Percentiles rank a stretch among this genome's conserved stretches.
These are phyloP conservation scores for Phrynocephalus forsythii DNA, from an alignment of 2,797 vertebrate genomes.

Conservation along the genomic window DNA sequence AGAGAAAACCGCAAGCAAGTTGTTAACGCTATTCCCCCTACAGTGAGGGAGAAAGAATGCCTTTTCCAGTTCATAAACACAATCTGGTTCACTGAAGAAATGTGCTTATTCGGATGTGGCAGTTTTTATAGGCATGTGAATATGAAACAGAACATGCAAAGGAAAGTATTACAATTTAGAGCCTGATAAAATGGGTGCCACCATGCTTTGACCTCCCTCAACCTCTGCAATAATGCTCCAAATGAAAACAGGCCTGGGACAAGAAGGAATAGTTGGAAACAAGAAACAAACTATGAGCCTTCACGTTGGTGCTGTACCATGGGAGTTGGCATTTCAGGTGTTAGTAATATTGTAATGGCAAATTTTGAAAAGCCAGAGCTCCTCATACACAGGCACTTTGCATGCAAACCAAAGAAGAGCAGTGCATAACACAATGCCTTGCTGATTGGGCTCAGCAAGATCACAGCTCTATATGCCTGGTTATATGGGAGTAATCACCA, in stretches of 20 bases:
- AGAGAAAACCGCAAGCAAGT: constrained; percentile 57
- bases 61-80: constrained; percentile 59
- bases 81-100: constrained; percentile 48
- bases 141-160: constrained; percentile 63
- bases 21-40: constrained; percentile 42
- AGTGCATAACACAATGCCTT: not conserved
- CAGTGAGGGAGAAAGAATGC: constrained; percentile 41
- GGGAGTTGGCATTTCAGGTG: not conserved
- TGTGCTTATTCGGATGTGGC: constrained; percentile 43
- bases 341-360: not conserved
- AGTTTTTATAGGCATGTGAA: constrained; percentile 55
- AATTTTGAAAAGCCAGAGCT: constrained; percentile 5
- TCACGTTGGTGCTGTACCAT: constrained; percentile 6
- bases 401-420: not conserved
- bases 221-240: constrained; percentile 18
- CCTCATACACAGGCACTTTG: not conserved
- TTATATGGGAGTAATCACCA: not conserved
- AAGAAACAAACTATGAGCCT: constrained; percentile 1
- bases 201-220: constrained; percentile 35
- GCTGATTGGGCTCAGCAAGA: not conserved
- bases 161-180: constrained; percentile 58
- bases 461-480: not conserved
- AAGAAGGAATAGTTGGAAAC: not conserved
- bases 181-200: constrained; percentile 42
- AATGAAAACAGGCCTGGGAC: not conserved